A percentile compares a stretch with the other conserved stretches of the same genome.
phyloP scores from a whole-genome alignment of 1,140 invertebrate species.

The Trinorchestia longiramus region DNA sequence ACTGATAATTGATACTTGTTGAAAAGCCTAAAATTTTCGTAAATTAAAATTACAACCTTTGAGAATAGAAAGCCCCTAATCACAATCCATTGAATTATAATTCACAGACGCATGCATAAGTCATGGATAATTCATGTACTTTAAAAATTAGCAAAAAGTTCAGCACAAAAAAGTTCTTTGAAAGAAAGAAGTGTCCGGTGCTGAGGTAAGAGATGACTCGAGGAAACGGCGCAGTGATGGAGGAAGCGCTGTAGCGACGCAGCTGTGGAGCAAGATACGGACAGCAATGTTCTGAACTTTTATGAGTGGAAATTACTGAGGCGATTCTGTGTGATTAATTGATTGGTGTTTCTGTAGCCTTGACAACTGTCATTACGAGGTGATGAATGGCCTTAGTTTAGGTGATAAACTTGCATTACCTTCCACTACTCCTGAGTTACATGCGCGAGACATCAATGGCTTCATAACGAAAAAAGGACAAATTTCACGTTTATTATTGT shows the following conservation, averaged over 20 bases:
- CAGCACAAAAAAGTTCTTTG: neutral
- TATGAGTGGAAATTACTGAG: conserved; percentile 11
- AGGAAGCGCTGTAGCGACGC: neutral
- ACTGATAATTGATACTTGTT: too few relatives aligned
- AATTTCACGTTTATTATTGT: neutral
- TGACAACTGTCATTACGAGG: conserved; percentile 31
- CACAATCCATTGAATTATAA: neutral
- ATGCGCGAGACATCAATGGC: neutral
- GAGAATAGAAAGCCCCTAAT: neutral
- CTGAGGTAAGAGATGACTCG: neutral
- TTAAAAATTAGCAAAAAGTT: too few relatives aligned
- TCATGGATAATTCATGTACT: too few relatives aligned
- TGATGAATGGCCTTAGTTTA: conserved; percentile 4
- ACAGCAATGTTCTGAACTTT: neutral
- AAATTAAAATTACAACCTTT: neutral
- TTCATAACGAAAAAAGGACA: neutral
- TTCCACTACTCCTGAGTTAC: neutral
- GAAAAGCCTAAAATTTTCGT: too few relatives aligned
- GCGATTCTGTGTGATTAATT: conserved; percentile 24
- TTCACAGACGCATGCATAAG: neutral
- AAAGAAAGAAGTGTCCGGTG: neutral
- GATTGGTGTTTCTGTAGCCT: conserved; percentile 37
- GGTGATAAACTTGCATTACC: conserved; percentile 26
- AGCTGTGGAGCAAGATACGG: neutral
- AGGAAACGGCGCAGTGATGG: neutral